Conservation (phyloP, 2,888 invertebrate genomes). For the Taenaris catops region DNA sequence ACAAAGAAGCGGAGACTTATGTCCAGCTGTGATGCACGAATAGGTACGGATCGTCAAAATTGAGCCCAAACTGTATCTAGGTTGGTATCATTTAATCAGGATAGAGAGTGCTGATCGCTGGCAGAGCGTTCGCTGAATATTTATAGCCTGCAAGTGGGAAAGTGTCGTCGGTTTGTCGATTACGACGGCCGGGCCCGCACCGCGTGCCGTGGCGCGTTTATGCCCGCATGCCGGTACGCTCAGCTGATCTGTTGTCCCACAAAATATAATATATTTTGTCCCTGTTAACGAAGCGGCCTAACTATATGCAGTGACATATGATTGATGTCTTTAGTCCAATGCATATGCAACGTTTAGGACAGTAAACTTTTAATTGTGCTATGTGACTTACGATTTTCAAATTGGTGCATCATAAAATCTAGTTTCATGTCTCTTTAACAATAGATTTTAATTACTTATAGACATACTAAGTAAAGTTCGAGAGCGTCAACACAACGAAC, state of each 20-base stretch:
- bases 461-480: not conserved
- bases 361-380: too few relatives aligned
- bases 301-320: slow-evolving; percentile 36
- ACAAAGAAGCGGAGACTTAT: too few relatives aligned
- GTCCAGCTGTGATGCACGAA: too few relatives aligned
- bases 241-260: slow-evolving; percentile 61
- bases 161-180: slow-evolving; percentile 44
- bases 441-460: too few relatives aligned
- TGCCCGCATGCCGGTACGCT: slow-evolving; percentile 32
- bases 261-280: slow-evolving; percentile 31
- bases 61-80: slow-evolving; percentile 78
- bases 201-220: slow-evolving; percentile 23
- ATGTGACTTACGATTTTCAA: too few relatives aligned
- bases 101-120: slow-evolving; percentile 35
- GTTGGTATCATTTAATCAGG: slow-evolving; percentile 49
- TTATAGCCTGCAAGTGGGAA: slow-evolving; percentile 65
- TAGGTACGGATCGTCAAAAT: slow-evolving; percentile 74
- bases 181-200: slow-evolving; percentile 26
- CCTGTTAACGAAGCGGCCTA: slow-evolving; percentile 38
- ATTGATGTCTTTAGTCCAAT: slow-evolving; percentile 22
- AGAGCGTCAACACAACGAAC: slow-evolving; percentile 6
- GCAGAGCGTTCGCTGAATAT: slow-evolving; percentile 58
- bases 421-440: too few relatives aligned
- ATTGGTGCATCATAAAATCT: too few relatives aligned
- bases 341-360: slow-evolving; percentile 8